phyloP scores from a whole-genome alignment of 92 coral and sea anemone genomes.

The Isaurus tuberculatus region DNA sequence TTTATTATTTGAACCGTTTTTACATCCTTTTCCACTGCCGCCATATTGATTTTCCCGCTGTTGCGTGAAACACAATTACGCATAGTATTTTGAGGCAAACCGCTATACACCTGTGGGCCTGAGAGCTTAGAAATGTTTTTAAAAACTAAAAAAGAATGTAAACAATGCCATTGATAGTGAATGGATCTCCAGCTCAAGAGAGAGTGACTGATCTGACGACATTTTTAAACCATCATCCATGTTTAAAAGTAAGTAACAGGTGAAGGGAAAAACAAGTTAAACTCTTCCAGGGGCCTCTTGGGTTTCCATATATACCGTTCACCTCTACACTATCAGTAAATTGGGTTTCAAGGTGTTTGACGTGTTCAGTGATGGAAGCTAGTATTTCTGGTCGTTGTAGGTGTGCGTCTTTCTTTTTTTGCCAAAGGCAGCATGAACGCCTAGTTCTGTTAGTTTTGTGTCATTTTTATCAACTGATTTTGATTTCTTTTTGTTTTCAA shows the following conservation, averaged over 20 bases:
- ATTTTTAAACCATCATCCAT: neutral
- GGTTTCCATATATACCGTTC: too few species aligned
- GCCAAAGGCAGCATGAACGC: too few species aligned
- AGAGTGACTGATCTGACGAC: neutral
- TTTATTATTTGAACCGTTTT: constrained; percentile 59
- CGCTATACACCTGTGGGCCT: neutral
- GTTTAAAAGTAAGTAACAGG: constrained; percentile 7
- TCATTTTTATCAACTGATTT: too few species aligned
- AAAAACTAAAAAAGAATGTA: too few species aligned
- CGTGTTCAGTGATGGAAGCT: too few species aligned
- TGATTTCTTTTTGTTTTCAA: too few species aligned
- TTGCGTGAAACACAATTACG: constrained; percentile 32
- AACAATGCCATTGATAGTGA: constrained; percentile 60
- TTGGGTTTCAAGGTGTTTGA: too few species aligned
- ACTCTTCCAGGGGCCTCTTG: neutral
- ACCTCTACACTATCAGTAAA: too few species aligned
- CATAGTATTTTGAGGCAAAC: neutral
- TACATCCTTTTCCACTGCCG: constrained; percentile 42
- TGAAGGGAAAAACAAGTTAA: neutral
- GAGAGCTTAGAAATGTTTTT: too few species aligned
- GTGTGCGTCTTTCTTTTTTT: too few species aligned
- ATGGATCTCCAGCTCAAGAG: constrained; percentile 20
- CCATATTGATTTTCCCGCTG: constrained; percentile 75
- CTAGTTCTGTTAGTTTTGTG: too few species aligned
- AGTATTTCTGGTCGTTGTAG: too few species aligned